Conservation (phyloP, 2,797 vertebrate genomes). For the Pangasius macronema region DNA sequence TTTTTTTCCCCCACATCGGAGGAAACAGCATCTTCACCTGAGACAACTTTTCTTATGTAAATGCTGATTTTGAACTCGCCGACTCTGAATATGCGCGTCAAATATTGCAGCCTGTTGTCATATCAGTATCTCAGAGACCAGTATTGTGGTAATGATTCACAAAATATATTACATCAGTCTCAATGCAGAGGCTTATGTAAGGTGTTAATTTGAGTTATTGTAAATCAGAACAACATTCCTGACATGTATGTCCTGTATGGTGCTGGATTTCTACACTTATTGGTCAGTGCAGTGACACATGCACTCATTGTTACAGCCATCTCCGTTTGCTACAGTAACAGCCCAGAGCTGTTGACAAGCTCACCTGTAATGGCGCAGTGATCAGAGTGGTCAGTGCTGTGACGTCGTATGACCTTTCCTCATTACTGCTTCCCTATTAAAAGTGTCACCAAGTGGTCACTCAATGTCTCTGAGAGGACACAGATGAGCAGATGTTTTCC, state of each 20-base stretch:
- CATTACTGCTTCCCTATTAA: constrained; percentile 17
- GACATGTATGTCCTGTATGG: background rate
- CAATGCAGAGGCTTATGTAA: background rate
- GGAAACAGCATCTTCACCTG: background rate
- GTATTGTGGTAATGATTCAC: background rate
- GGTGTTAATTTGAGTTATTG: background rate
- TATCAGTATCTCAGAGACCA: background rate
- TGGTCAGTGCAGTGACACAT: background rate
- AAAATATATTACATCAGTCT: background rate
- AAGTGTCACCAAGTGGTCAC: background rate
- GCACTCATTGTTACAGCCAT: constrained; percentile 8
- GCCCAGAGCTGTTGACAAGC: background rate
- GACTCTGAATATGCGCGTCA: background rate
- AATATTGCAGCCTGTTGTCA: background rate
- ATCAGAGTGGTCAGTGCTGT: background rate
- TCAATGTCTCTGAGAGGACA: background rate
- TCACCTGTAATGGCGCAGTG: background rate
- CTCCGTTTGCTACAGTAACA: background rate
- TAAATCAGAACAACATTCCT: background rate
- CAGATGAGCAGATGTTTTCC: background rate
- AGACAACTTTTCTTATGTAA: background rate
- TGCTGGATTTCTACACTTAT: constrained; percentile 7
- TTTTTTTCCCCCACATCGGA: background rate
- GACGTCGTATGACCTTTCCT: background rate
- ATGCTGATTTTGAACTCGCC: background rate